A percentile compares a stretch with the other conserved stretches of the same genome.
Conservation (phyloP, 1,140 invertebrate species). For the Agrypnia vestita region DNA sequence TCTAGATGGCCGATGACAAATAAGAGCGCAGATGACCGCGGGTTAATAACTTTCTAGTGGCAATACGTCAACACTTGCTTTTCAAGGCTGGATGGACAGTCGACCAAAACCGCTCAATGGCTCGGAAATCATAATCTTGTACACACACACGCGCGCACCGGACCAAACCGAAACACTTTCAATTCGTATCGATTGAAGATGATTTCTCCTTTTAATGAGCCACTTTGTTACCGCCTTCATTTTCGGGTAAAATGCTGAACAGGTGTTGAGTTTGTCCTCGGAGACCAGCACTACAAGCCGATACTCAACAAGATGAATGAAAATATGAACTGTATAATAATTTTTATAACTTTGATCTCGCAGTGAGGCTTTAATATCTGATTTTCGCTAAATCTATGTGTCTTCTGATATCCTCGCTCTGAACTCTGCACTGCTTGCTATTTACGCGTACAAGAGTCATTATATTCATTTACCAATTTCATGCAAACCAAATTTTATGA, state of each 20-base stretch:
- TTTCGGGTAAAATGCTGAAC: not conserved
- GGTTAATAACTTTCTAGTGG: constrained; percentile 17
- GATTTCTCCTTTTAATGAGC: constrained; percentile 20
- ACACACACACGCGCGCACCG: not conserved
- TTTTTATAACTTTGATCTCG: too few species aligned
- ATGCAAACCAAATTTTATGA: too few species aligned
- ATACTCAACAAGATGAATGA: not conserved
- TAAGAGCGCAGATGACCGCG: not conserved
- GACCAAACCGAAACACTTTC: constrained; percentile 17
- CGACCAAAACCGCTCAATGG: constrained; percentile 11
- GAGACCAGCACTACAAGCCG: not conserved
- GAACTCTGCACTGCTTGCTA: too few species aligned
- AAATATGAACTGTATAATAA: too few species aligned
- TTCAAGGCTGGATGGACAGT: constrained; percentile 8
- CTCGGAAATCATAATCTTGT: constrained; percentile 9
- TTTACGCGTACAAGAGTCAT: too few species aligned
- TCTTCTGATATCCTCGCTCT: too few species aligned
- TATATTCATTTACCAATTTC: too few species aligned
- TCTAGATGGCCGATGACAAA: not conserved
- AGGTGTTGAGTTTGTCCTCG: constrained; percentile 6
- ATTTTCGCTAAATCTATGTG: too few species aligned
- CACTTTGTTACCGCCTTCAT: not conserved
- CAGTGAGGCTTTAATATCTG: too few species aligned
- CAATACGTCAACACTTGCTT: constrained; percentile 11
- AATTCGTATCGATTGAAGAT: not conserved